These are phyloP conservation scores for Strix uralensis DNA, from an alignment of 2,113 vertebrate species.

Conservation along the genomic window DNA sequence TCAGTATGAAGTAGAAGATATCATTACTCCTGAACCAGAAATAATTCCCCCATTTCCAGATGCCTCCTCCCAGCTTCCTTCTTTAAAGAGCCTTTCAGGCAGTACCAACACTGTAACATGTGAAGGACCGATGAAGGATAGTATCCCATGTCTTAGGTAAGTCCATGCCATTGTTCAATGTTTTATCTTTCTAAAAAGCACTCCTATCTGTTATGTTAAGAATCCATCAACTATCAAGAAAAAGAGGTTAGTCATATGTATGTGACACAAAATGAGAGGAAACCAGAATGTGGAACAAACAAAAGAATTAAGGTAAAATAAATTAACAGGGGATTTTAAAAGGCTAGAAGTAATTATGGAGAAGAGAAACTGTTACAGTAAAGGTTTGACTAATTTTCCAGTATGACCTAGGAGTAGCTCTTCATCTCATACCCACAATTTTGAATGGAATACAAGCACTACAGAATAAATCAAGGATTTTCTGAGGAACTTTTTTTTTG, in stretches of 20 bases:
- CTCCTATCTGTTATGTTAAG: background rate
- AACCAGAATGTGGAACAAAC: background rate
- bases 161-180: background rate
- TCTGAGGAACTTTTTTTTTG: background rate
- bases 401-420: background rate
- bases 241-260: background rate
- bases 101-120: slow-evolving; percentile 85
- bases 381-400: background rate
- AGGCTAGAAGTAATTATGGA: background rate
- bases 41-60: slow-evolving; percentile 86
- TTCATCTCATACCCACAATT: background rate
- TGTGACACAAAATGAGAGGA: background rate
- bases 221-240: background rate
- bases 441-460: background rate
- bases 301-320: background rate
- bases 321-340: background rate
- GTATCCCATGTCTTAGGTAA: slow-evolving; percentile 90
- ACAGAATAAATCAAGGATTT: background rate
- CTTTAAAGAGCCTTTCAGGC: slow-evolving; percentile 79
- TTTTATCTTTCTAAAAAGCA: background rate
- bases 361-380: background rate
- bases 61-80: slow-evolving; percentile 83
- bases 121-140: slow-evolving; percentile 85
- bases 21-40: slow-evolving; percentile 91
- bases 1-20: slow-evolving; percentile 90